These are phyloP conservation scores for Hemaris fuciformis DNA, from an alignment of 2,888 invertebrate genomes.

Conservation along the genomic window DNA sequence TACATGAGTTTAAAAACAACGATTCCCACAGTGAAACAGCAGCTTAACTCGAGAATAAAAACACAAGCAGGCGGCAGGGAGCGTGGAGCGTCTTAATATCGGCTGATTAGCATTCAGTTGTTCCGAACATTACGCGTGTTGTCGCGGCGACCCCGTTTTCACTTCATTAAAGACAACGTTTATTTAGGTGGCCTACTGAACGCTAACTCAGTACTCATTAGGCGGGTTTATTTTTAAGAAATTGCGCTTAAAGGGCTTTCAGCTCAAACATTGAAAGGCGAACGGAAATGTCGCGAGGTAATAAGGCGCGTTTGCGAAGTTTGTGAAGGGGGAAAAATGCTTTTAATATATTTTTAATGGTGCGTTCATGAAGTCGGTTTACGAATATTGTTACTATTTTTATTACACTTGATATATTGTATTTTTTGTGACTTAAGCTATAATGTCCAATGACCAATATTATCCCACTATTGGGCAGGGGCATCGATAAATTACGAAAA, in stretches of 20 bases:
- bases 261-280: slow-evolving; percentile 6
- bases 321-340: neutral
- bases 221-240: slow-evolving; percentile 7
- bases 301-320: neutral
- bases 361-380: neutral
- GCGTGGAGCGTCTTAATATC: slow-evolving; percentile 44
- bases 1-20: slow-evolving; percentile 17
- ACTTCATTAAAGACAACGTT: slow-evolving; percentile 14
- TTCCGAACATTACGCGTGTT: slow-evolving; percentile 25
- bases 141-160: slow-evolving; percentile 22
- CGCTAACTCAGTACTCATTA: slow-evolving; percentile 6
- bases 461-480: neutral
- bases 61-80: slow-evolving; percentile 32
- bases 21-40: slow-evolving; percentile 21
- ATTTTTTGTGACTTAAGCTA: neutral
- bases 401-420: neutral
- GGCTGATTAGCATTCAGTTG: slow-evolving; percentile 47
- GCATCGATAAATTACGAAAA: no score
- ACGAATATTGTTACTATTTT: neutral
- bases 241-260: slow-evolving; percentile 2
- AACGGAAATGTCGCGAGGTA: slow-evolving; percentile 3
- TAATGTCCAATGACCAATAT: neutral
- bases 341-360: neutral
- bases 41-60: slow-evolving; percentile 50
- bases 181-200: slow-evolving; percentile 6